Percentiles rank a stretch among this genome's conserved stretches.
Conservation (phyloP, 2,888 invertebrate genomes). For the Dryobotodes eremita region DNA sequence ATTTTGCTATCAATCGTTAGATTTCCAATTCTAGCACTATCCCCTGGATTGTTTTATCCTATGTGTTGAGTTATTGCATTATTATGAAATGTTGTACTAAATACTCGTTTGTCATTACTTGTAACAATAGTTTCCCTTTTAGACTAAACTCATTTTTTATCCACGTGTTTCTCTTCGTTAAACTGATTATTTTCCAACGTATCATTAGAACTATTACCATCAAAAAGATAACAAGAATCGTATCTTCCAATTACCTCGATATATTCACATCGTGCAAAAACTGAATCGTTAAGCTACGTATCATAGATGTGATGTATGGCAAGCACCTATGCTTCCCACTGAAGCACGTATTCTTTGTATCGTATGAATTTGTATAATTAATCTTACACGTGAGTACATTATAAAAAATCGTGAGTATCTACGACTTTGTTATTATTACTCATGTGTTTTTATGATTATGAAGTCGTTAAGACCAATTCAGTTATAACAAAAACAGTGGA, state of each 20-base stretch:
- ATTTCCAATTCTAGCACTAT: neutral
- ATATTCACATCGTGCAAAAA: constrained; percentile 56
- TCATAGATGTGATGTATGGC: constrained; percentile 37
- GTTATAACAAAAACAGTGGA: constrained; percentile 32
- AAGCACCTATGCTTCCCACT: constrained; percentile 33
- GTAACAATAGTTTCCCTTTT: neutral
- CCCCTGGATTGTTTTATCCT: neutral
- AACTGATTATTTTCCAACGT: constrained; percentile 8
- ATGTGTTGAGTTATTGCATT: neutral
- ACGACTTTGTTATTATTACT: constrained; percentile 21
- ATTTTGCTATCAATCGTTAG: neutral
- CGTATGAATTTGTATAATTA: constrained; percentile 53
- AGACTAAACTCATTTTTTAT: neutral
- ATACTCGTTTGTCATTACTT: neutral
- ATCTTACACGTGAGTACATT: constrained; percentile 50
- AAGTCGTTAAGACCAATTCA: constrained; percentile 42
- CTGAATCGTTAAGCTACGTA: constrained; percentile 27
- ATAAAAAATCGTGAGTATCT: constrained; percentile 55
- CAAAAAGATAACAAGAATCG: constrained; percentile 23
- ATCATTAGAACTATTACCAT: neutral
- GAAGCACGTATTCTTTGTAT: constrained; percentile 50
- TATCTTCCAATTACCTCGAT: constrained; percentile 33
- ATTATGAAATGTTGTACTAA: neutral
- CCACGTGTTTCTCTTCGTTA: neutral
- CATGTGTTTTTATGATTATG: constrained; percentile 31